Conservation (phyloP, 1,140 invertebrate genomes). For the Drosophila mojavensis region DNA sequence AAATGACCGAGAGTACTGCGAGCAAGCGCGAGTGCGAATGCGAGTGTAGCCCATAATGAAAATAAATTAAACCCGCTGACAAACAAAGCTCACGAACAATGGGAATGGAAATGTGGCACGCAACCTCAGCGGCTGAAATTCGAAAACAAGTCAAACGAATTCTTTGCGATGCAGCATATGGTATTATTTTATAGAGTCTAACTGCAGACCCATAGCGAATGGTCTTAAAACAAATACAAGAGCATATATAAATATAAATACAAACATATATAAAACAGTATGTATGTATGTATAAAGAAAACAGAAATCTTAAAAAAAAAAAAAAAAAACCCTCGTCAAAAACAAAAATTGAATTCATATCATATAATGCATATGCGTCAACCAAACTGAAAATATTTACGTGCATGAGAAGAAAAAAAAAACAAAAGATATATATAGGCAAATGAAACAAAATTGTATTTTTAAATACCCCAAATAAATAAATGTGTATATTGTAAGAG, state of each 20-base stretch:
- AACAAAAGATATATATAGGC: slow-evolving; percentile 7
- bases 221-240: slow-evolving; percentile 53
- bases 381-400: slow-evolving; percentile 64
- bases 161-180: slow-evolving; percentile 23
- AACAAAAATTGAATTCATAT: slow-evolving; percentile 68
- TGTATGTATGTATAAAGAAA: slow-evolving; percentile 44
- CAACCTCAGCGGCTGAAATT: slow-evolving; percentile 8
- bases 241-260: background rate
- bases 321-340: slow-evolving; percentile 41
- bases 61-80: slow-evolving; percentile 69
- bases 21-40: slow-evolving; percentile 15
- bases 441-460: slow-evolving; percentile 53
- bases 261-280: no score
- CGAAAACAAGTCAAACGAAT: slow-evolving; percentile 13
- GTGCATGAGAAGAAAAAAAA: slow-evolving; percentile 20
- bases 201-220: slow-evolving; percentile 53
- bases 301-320: slow-evolving; percentile 5
- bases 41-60: slow-evolving; percentile 64
- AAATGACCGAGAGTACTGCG: slow-evolving; percentile 30
- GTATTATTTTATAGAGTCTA: slow-evolving; percentile 75
- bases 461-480: slow-evolving; percentile 69
- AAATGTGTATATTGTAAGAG: slow-evolving; percentile 54
- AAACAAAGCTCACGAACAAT: slow-evolving; percentile 48
- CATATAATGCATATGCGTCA: slow-evolving; percentile 74
- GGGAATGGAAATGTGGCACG: slow-evolving; percentile 36